phyloP scores from a whole-genome alignment of 2,113 vertebrate species.

The Phylloscopus trochiloides region DNA sequence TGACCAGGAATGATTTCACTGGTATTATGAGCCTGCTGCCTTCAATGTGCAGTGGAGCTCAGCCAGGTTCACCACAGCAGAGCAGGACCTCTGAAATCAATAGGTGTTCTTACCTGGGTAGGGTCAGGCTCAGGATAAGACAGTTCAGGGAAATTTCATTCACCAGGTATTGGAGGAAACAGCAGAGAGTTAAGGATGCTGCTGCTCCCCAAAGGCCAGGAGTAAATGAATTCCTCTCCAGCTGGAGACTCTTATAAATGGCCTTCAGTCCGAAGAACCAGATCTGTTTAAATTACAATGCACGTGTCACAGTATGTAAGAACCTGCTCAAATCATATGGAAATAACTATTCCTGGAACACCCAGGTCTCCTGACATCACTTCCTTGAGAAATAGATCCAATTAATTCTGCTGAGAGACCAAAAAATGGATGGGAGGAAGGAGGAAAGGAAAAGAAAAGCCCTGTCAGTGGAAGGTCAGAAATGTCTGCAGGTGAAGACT shows the following conservation, averaged over 20 bases:
- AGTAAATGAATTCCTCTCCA: not conserved
- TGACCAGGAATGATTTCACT: not conserved
- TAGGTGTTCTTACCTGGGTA: not conserved
- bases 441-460: not conserved
- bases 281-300: conserved; percentile 25
- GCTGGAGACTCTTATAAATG: conserved; percentile 9
- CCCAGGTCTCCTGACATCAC: conserved; percentile 48
- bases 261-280: not conserved
- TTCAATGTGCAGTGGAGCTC: not conserved
- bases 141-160: not conserved
- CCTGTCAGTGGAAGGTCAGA: conserved; percentile 24
- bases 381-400: conserved; percentile 39
- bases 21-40: not conserved
- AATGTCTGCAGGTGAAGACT: conserved; percentile 13
- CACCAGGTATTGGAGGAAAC: not conserved
- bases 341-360: conserved; percentile 57
- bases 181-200: conserved; percentile 22
- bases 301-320: conserved; percentile 9
- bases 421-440: not conserved
- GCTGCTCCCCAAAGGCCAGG: not conserved
- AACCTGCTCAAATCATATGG: conserved; percentile 37
- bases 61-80: not conserved
- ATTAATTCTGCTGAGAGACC: conserved; percentile 11
- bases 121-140: not conserved
- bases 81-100: not conserved